Evolutionary conservation across 2,888 invertebrate genomes (phyloP), one percentile per base, ranked within the genome.

Genomic region (Ditylenchus weischeri): DNA sequence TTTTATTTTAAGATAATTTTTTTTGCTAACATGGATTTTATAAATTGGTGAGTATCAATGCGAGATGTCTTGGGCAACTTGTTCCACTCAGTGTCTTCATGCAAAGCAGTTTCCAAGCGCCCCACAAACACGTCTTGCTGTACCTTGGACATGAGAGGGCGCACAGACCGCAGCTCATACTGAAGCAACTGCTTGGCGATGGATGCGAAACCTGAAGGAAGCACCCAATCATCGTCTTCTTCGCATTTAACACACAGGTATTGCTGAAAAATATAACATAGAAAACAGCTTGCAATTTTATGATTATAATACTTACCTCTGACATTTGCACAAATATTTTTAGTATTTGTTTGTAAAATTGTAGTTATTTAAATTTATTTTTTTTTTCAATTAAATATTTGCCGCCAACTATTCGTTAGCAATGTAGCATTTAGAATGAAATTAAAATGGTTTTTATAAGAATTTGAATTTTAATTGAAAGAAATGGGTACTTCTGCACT

Each of bases 61-160:
- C 51, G 51, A 21, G 51, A 7, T n/a, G 19, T 23, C 13, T 51
- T 51, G 6, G 51, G 6, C 51, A 51, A 51, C 19, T 6, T 13
- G 13, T 51, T 51, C 51, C 51, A 51, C 13, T 51, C 51, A 21
- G 19, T n/a, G 51, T 51, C 51, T n/a, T 51, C 51, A 15, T 23
- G 19, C 51, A 51, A 8, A 51, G 51, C 19, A 8, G 51, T 51
- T 13, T 51, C 51, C 51, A 51, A 13, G 7, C 51, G 51, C 13
- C 23, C 23, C 19, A 51, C 23, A 23, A 51, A 51, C 7, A 51
- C 19, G 8, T 51, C 51, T 23, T 51, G 51, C 13, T 51, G 51
- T 23, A 13, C 7, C 23, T 51, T 51, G 19, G 51, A 21, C 51
- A 51, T 51, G 13, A 51, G 13, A 8, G 51, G 51, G 10, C 51